Base-by-base conservation (phyloP, 2,113 vertebrate species). In the Dicaeum eximium region DNA sequence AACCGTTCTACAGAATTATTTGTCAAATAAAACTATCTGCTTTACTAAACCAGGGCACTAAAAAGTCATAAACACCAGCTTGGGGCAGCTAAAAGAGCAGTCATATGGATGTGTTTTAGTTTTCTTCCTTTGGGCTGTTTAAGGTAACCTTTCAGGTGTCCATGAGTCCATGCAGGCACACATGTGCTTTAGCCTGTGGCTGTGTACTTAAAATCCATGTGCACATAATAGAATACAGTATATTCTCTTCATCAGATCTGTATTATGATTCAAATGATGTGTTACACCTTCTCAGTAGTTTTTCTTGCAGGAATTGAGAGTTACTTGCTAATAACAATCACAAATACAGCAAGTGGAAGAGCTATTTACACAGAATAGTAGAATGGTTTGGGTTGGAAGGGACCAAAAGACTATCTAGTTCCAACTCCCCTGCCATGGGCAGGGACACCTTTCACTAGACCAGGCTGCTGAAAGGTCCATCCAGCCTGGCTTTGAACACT, bases 391-490 rank as follows among this genome's bases (percentile, higher is more conserved):
- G 7, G 8, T 38, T 53, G 45, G 24, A 53, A 72, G 5, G 10
- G 11, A 13, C n/a, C 25, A 66, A 47, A 60, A 54, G 13, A 42
- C 17, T 7, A 24, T 17, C 15, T 7, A 2, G 2, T 40, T 60
- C 17, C 24, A 79, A 7, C 0, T 2, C 1, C 8, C 2, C 7
- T 60, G 24, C 17, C n/a, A 11, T 16, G 14, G 17, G 21, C 24
- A 79, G 17, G 28, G 21, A 33, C 12, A 40, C 4, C 8, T 53
- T 35, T 10, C 30, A 28, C 25, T 35, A 11, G n/a, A 91, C 12
- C 7, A 66, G n/a, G 12, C 3, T 35, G 21, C 8, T 27, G n/a
- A 40, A 71, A 79, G 58, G 15, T 11, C 12, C 24, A 35, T 25
- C 53, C 54, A 69, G 4, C 20, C 24, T 47, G 21, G 11, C 15